These are phyloP conservation scores for Heptranchias perlo DNA, from an alignment of 2,113 vertebrate genomes.

Conservation along the genomic window DNA sequence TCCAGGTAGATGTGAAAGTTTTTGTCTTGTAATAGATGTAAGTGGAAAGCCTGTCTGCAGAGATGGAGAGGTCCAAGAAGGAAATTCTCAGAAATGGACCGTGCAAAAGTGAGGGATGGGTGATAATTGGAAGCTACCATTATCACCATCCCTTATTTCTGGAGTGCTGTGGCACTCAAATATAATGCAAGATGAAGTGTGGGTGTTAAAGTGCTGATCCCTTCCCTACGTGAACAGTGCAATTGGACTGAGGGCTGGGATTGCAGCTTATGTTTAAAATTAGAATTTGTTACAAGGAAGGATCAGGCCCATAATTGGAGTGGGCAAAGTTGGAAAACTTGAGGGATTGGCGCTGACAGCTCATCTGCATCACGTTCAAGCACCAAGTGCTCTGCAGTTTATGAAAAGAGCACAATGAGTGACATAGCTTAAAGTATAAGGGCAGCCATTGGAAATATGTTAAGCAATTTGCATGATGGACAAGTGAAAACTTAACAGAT, in stretches of 20 bases:
- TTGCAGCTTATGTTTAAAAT: background rate
- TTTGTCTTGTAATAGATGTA: background rate
- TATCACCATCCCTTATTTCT: background rate
- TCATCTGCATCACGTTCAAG: too few species aligned
- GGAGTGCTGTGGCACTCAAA: background rate
- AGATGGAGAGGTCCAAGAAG: background rate
- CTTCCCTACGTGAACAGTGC: background rate
- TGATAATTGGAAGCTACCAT: background rate
- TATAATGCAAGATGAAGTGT: background rate
- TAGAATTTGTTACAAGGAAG: background rate
- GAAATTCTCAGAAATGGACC: background rate
- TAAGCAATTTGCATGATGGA: background rate
- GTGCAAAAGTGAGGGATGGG: background rate
- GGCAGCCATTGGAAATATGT: too few species aligned
- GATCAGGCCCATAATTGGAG: background rate
- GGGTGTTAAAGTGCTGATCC: background rate
- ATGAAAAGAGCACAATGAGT: too few species aligned
- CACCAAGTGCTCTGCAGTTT: too few species aligned
- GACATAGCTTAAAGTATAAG: too few species aligned
- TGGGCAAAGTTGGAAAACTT: background rate
- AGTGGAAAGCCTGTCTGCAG: background rate
- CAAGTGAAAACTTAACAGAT: background rate
- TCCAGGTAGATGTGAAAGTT: background rate
- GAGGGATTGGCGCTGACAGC: too few species aligned
- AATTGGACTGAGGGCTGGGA: background rate